Conservation (phyloP, 2,797 vertebrate genomes). For the Eurystomus glaucurus region DNA sequence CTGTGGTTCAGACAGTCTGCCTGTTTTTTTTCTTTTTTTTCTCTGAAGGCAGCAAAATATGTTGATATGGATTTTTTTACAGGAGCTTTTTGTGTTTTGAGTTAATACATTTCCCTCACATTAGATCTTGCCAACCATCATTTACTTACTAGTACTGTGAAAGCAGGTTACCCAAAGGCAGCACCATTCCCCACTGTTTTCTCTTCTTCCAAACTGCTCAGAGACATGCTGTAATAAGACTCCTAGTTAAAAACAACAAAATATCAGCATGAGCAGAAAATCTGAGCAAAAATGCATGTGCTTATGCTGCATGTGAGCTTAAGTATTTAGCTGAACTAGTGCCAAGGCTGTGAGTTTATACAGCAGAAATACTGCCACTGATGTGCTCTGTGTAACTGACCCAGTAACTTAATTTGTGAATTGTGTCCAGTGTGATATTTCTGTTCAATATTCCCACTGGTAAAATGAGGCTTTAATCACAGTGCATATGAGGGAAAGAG, state of each 20-base stretch:
- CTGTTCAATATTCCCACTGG: background rate
- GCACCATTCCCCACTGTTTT: background rate
- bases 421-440: background rate
- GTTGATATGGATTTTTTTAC: conserved; percentile 63
- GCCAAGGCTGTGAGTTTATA: conserved; percentile 4
- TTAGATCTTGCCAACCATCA: conserved; percentile 41
- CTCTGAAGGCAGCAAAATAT: conserved; percentile 62
- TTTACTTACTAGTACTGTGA: background rate
- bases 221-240: background rate
- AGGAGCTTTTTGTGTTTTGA: conserved; percentile 60
- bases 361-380: background rate
- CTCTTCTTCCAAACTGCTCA: conserved; percentile 17
- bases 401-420: background rate
- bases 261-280: background rate
- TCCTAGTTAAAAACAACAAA: conserved; percentile 22
- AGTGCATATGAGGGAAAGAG: background rate
- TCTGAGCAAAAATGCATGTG: background rate
- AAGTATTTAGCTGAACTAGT: conserved; percentile 16
- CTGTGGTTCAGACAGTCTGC: conserved; percentile 79
- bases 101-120: conserved; percentile 37
- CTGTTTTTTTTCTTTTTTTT: background rate
- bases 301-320: background rate
- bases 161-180: conserved; percentile 49
- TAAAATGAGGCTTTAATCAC: background rate
- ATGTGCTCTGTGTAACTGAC: background rate